Percentiles rank a stretch among this genome's conserved stretches.
Conservation (phyloP, 2,888 invertebrate species). For the Trichopoda pennipes region DNA sequence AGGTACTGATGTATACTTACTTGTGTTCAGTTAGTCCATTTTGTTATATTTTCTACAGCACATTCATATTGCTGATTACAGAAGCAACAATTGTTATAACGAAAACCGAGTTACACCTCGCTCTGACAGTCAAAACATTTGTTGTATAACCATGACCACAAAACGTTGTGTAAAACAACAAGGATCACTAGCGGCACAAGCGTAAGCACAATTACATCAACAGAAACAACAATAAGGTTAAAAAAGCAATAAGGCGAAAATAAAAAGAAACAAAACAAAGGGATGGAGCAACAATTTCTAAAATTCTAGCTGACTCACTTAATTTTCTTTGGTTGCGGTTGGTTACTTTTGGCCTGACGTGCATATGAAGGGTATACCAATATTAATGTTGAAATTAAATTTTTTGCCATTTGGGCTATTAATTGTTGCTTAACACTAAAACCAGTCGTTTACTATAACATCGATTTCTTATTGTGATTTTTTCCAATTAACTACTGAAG, state of each 20-base stretch:
- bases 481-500: no score
- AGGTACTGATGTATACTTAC: background rate
- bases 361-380: no score
- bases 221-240: background rate
- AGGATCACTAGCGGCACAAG: background rate
- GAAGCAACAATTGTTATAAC: background rate
- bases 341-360: slow-evolving; percentile 1
- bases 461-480: no score
- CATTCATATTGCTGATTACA: slow-evolving; percentile 17
- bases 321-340: slow-evolving; percentile 53
- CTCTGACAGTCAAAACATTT: background rate
- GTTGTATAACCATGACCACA: slow-evolving; percentile 11
- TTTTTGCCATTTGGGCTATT: no score
- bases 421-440: no score
- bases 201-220: background rate
- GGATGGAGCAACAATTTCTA: no score
- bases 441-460: no score
- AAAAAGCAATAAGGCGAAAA: background rate
- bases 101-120: background rate
- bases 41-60: slow-evolving; percentile 4
- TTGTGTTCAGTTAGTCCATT: background rate
- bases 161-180: slow-evolving; percentile 38
- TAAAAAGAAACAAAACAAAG: background rate
- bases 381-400: no score
- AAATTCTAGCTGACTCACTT: slow-evolving; percentile 26